Conservation (phyloP, 2,888 invertebrate species). For the Odontocolon sp. region DNA sequence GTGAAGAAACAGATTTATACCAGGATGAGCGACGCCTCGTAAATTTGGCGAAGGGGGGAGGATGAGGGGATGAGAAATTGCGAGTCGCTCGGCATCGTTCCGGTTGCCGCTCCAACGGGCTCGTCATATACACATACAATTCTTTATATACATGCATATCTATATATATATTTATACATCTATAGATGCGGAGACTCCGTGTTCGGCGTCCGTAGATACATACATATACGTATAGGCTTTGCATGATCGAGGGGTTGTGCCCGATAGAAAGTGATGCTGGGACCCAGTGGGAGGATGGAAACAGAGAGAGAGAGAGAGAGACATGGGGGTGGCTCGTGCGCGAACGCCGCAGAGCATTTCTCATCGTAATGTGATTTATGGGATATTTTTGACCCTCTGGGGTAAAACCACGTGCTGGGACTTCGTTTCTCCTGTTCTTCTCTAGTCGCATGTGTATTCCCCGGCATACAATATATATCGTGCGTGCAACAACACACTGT, state of each 20-base stretch:
- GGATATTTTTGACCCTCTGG: conserved; percentile 75
- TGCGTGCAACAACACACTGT: conserved; percentile 21
- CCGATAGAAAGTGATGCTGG: conserved; percentile 13
- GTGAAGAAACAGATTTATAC: conserved; percentile 54
- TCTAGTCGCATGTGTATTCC: conserved; percentile 48
- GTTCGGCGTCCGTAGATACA: not conserved
- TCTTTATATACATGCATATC: not conserved
- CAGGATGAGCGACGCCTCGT: conserved; percentile 53
- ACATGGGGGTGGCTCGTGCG: conserved; percentile 65
- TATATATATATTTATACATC: not conserved
- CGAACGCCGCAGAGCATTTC: conserved; percentile 71
- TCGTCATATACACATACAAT: conserved; percentile 1
- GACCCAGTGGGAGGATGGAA: conserved; percentile 35
- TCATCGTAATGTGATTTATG: conserved; percentile 78
- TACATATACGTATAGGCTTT: conserved; percentile 6
- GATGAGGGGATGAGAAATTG: conserved; percentile 27
- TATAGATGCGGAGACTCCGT: not conserved
- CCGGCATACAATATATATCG: conserved; percentile 25
- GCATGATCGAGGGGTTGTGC: conserved; percentile 39
- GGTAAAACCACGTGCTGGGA: conserved; percentile 65
- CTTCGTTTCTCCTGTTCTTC: conserved; percentile 55
- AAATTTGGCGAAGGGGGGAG: conserved; percentile 35
- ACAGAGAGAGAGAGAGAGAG: conserved; percentile 35
- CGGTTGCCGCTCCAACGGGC: conserved; percentile 29
- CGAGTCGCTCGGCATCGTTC: conserved; percentile 14